A percentile compares a stretch with the other conserved stretches of the same genome.
These are phyloP conservation scores for Tupaia chinensis DNA, from an alignment of 2,113 vertebrate genomes.

Conservation along the genomic window DNA sequence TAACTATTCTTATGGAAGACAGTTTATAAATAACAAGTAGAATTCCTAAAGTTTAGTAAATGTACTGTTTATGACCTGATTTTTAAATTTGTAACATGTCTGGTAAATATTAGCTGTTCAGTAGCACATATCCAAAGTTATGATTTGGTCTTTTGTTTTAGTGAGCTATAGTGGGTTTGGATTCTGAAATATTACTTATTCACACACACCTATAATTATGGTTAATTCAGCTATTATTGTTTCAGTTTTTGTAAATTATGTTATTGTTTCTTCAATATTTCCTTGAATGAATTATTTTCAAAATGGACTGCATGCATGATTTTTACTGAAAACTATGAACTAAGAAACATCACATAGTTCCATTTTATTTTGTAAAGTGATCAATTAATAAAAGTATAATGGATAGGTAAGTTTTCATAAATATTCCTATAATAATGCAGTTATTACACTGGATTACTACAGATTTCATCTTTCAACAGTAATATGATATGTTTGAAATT, in stretches of 20 bases:
- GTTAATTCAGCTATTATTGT: background rate
- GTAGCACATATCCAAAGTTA: conserved; percentile 2
- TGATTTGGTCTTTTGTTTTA: background rate
- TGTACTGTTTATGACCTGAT: background rate
- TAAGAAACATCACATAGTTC: background rate
- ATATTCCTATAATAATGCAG: background rate
- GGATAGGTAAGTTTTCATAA: background rate
- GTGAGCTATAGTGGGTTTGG: background rate
- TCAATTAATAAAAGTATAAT: background rate
- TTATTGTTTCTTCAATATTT: conserved; percentile 31
- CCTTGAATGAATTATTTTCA: conserved; percentile 13
- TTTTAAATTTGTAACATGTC: background rate
- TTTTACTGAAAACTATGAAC: conserved; percentile 4
- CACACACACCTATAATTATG: background rate
- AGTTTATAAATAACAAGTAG: conserved; percentile 9
- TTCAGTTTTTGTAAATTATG: conserved; percentile 26
- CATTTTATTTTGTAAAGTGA: background rate
- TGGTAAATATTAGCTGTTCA: background rate
- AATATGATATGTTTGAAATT: conserved; percentile 1
- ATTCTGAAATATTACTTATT: background rate
- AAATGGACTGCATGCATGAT: background rate
- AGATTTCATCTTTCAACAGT: conserved; percentile 21
- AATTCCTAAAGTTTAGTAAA: background rate
- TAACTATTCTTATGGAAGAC: background rate
- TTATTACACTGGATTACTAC: background rate